phyloP scores from a whole-genome alignment of 2,113 vertebrate genomes.

The Nesogale talazaci region DNA sequence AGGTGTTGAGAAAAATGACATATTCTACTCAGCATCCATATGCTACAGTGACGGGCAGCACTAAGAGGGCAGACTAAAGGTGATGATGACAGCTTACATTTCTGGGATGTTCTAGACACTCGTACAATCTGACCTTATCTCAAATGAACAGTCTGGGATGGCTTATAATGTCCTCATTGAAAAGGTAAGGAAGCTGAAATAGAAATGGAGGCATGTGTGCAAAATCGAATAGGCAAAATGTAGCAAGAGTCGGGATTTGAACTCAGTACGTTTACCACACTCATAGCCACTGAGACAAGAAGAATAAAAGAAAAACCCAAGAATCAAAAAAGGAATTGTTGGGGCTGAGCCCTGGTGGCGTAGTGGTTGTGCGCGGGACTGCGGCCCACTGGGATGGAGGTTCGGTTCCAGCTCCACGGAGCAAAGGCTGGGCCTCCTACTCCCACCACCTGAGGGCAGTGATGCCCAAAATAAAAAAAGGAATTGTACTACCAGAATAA shows the following conservation, averaged over 20 bases:
- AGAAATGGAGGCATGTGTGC: constrained; percentile 18
- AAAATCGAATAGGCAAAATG: constrained; percentile 28
- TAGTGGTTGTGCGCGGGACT: too few relatives aligned
- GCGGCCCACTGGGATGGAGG: too few relatives aligned
- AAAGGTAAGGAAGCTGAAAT: neutral
- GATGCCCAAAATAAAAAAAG: neutral
- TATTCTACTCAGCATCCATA: neutral
- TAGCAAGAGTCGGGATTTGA: neutral
- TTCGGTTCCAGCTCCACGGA: too few relatives aligned
- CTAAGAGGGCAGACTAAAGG: neutral
- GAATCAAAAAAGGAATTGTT: neutral
- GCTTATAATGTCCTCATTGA: neutral
- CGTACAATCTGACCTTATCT: neutral
- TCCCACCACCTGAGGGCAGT: too few relatives aligned
- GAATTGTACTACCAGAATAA: neutral
- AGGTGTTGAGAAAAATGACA: neutral
- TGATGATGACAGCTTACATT: neutral
- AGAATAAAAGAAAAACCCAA: neutral
- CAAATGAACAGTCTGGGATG: neutral
- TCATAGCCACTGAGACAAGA: constrained; percentile 8
- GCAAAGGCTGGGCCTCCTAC: too few relatives aligned
- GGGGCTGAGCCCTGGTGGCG: too few relatives aligned
- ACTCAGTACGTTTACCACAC: neutral
- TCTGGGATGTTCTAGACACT: neutral
- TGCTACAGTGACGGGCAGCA: neutral